Evolutionary conservation across 2,888 invertebrate genomes (phyloP), one percentile per base, ranked within the genome.

Genomic region (Halictus ligatus): DNA sequence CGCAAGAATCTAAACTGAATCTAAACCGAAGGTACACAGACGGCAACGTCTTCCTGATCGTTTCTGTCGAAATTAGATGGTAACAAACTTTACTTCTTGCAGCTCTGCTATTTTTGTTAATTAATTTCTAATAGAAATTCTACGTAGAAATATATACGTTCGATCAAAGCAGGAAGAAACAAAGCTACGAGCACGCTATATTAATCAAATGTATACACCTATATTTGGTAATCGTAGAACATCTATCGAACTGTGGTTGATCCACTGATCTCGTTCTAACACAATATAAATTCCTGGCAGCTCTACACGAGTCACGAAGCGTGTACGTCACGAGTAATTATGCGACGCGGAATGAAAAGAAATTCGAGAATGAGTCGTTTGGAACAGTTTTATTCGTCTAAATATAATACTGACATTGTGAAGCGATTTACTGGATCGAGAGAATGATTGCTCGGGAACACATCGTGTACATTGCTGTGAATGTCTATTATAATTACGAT

Each of bases 321-420:
- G n/a, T 81, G 71, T 64, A 25, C 40, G 64, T 29, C 21, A 80
- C 50, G 79, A 74, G 71, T 69, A 72, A 35, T 73, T 29, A 35
- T 67, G 48, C 54, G 29, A 67, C 72, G 40, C 67, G 76, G 58
- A 86, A 86, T 83, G 72, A 74, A 87, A 83, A 75, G 43, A 88
- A 85, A 82, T 74, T 67, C n/a, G 58, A 58, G 67, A 67, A 84
- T 75, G 58, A 54, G 88, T 92, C 89, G 90, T 91, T 92, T 90
- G 84, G 90, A 92, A 93, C 85, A 90, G 80, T 90, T 92, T 93
- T 91, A 92, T 92, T 92, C 89, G 75, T 89, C 88, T 89, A 88
- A 90, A 88, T 88, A 84, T 86, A 87, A 77, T 88, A 87, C 87
- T 73, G 81, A 80, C 87, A 83, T 89, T 78, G 82, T 78, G 82